Conservation (phyloP, 2,113 vertebrate genomes). For the Sceloporus undulatus region DNA sequence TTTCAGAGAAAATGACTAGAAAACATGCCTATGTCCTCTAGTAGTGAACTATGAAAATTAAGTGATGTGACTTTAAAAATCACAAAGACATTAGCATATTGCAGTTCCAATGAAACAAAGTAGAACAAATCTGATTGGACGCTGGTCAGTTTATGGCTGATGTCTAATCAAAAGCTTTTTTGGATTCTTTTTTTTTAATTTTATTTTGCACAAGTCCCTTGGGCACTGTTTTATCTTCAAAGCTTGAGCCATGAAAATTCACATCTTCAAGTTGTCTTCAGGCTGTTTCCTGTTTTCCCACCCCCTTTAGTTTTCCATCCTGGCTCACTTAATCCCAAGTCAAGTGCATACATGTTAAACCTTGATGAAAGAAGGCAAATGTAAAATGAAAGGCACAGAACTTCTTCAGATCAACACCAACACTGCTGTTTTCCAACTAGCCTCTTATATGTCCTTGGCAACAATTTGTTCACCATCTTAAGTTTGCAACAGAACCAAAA, state of each 20-base stretch:
- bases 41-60: neutral
- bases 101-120: constrained; percentile 27
- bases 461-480: neutral
- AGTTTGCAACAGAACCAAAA: neutral
- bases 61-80: constrained; percentile 57
- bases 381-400: constrained; percentile 52
- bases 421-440: constrained; percentile 16
- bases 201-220: constrained; percentile 72
- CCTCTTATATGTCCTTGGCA: constrained; percentile 21
- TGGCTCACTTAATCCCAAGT: constrained; percentile 73
- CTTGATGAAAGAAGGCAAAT: constrained; percentile 65
- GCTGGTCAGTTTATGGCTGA: constrained; percentile 75
- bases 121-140: constrained; percentile 70
- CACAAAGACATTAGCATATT: constrained; percentile 41
- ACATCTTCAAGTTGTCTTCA: constrained; percentile 78
- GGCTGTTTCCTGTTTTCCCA: constrained; percentile 62
- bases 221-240: constrained; percentile 78
- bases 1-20: constrained; percentile 38
- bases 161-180: constrained; percentile 72
- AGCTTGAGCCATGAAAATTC: constrained; percentile 77
- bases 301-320: constrained; percentile 61
- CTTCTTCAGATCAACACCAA: constrained; percentile 48
- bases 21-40: neutral
- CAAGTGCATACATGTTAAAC: constrained; percentile 76
- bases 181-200: constrained; percentile 42